Evolutionary conservation across 1,140 invertebrate species (phyloP).

Genomic region (Periplaneta americana): DNA sequence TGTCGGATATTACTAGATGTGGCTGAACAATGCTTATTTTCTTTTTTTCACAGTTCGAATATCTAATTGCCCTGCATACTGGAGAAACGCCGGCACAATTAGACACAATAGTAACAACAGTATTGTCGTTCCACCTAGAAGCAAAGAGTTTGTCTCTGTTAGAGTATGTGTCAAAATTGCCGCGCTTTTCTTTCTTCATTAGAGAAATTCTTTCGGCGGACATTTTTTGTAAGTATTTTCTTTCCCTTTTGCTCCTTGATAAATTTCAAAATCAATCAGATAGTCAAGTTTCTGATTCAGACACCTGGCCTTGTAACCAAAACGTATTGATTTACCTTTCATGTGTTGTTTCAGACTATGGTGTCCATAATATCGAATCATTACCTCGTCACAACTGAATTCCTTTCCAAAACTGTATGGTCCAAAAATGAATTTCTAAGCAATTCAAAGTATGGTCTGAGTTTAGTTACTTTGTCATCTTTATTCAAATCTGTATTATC

Average conservation of each 20-base stretch:
- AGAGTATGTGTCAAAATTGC: neutral
- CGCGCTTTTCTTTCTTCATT: neutral
- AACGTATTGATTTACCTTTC: slow-evolving; percentile 23
- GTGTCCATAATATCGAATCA: slow-evolving; percentile 27
- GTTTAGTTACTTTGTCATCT: neutral
- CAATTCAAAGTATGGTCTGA: slow-evolving; percentile 23
- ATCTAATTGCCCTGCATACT: slow-evolving; percentile 26
- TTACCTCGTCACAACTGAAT: slow-evolving; percentile 25
- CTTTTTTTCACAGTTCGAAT: slow-evolving; percentile 26
- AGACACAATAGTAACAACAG: slow-evolving; percentile 28
- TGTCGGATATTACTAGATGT: slow-evolving; percentile 26
- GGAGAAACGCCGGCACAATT: slow-evolving; percentile 27
- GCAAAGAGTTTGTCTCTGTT: neutral
- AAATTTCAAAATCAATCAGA: neutral
- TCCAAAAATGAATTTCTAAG: neutral
- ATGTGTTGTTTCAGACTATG: slow-evolving; percentile 25
- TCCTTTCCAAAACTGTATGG: slow-evolving; percentile 12
- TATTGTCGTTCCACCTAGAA: slow-evolving; percentile 28
- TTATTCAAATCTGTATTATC: neutral
- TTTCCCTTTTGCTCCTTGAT: neutral
- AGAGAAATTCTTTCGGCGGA: neutral
- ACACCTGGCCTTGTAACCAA: slow-evolving; percentile 22
- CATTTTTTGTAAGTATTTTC: neutral
- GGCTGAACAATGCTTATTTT: slow-evolving; percentile 26
- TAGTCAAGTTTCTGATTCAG: neutral